Evolutionary conservation across 2,888 invertebrate genomes (phyloP).

Genomic region (Agrotis ipsilon): DNA sequence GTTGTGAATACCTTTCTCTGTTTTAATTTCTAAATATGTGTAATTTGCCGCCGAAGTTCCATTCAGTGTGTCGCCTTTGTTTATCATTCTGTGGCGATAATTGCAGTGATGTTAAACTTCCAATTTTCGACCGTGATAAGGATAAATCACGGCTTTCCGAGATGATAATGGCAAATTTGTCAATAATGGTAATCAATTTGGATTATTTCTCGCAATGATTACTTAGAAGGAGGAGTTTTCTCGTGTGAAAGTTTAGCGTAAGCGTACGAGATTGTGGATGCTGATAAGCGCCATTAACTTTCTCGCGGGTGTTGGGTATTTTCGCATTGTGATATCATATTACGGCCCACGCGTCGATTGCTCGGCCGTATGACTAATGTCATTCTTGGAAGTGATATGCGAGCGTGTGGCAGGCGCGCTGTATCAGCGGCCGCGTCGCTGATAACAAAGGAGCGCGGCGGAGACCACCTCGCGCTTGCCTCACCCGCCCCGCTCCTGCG

Average conservation of each 20-base stretch:
- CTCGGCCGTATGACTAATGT: slow-evolving; percentile 90
- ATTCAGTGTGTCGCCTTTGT: slow-evolving; percentile 98
- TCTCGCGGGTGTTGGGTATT: slow-evolving; percentile 92
- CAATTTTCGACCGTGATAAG: slow-evolving; percentile 95
- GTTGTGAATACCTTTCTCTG: slow-evolving; percentile 88
- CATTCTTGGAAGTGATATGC: slow-evolving; percentile 90
- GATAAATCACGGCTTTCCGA: slow-evolving; percentile 93
- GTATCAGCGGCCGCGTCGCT: slow-evolving; percentile 83
- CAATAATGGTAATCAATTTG: slow-evolving; percentile 93
- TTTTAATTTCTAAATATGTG: slow-evolving; percentile 94
- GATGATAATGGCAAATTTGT: slow-evolving; percentile 95
- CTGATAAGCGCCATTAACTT: slow-evolving; percentile 92
- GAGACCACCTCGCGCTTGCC: slow-evolving; percentile 69
- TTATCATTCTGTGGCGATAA: slow-evolving; percentile 94
- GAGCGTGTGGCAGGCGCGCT: slow-evolving; percentile 83
- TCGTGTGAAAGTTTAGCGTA: slow-evolving; percentile 91
- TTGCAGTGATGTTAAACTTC: slow-evolving; percentile 94
- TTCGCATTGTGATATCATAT: slow-evolving; percentile 92
- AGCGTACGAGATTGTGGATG: slow-evolving; percentile 91
- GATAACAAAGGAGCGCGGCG: slow-evolving; percentile 88
- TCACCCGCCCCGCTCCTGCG: slow-evolving; percentile 67
- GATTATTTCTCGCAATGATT: slow-evolving; percentile 72
- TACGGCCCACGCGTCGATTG: slow-evolving; percentile 91
- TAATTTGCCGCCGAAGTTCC: slow-evolving; percentile 98
- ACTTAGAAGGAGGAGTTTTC: slow-evolving; percentile 82